Base-by-base conservation (phyloP, 2,888 invertebrate species). In the Ectobius pallidus region DNA sequence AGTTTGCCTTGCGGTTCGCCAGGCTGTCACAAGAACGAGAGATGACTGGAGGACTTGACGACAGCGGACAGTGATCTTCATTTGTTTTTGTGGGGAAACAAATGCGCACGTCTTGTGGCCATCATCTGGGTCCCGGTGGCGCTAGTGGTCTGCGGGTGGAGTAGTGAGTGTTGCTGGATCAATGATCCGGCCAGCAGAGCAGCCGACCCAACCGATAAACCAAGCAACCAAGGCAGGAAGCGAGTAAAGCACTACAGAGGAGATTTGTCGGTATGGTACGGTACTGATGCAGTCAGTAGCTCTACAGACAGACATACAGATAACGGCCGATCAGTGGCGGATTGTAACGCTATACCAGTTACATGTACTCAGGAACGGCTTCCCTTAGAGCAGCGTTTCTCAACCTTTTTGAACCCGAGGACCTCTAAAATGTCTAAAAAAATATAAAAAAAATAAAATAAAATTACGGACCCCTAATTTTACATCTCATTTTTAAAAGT, bases 101-200 rank as follows among this genome's bases (percentile, higher is more conserved):
- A 69, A 69, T 69, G 55, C 69, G 46, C 46, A 42, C 39, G 32
- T 52, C 52, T 69, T 52, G 46, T 69, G 22, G 69, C 49, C 46
- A 30, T 20, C 46, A 20, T 49, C 20, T 22, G 3, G 52, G 6
- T 3, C n/a, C 25, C n/a, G n/a, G n/a, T 11, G 22, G 65, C 25
- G 44, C 46, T 14, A 39, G 34, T 52, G 70, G 49, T 30, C 16
- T 11, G 62, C 32, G 70, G 52, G 67, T 20, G 46, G 71, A 55
- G 32, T 16, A 27, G 42, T 25, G 25, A 30, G 61, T 34, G 34
- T 44, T 39, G 25, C 70, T 65, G 67, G 73, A 73, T 73, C 73
- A 73, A 73, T 73, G 73, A 73, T 73, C 73, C 70, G 69, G 39
- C 70, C 34, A 11, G n/a, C n/a, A n/a, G n/a, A n/a, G n/a, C n/a